A percentile compares a stretch with the other conserved stretches of the same genome.
Conservation (phyloP, 1,140 invertebrate species). For the Oppia nitens region DNA sequence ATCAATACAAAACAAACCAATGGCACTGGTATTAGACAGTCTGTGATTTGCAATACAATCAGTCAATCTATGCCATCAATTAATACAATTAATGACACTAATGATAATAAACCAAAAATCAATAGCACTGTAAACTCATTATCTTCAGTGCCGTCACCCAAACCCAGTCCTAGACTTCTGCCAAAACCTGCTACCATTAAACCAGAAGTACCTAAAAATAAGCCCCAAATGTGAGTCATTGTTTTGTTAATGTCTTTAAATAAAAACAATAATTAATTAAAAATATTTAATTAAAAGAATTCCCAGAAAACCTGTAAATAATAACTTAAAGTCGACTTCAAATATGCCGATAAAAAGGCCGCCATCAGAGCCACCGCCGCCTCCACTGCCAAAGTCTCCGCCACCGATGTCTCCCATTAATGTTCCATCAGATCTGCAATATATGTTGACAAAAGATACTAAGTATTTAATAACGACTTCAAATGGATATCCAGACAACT, state of each 20-base stretch:
- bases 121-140: background rate
- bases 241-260: too few relatives aligned
- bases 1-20: background rate
- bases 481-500: background rate
- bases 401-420: background rate
- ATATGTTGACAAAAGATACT: background rate
- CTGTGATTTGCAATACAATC: too few relatives aligned
- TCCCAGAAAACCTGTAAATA: background rate
- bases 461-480: background rate
- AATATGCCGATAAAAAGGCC: slow-evolving; percentile 3
- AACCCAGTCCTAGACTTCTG: background rate
- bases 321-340: background rate
- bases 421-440: background rate
- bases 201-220: background rate
- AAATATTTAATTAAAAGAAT: background rate
- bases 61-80: too few relatives aligned
- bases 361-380: slow-evolving; percentile 18
- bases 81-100: background rate
- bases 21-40: background rate
- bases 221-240: background rate
- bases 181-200: background rate
- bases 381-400: slow-evolving; percentile 9
- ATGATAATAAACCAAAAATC: background rate
- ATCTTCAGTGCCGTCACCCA: background rate
- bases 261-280: background rate